Evolutionary conservation across 1,140 invertebrate genomes (phyloP).

Genomic region (Harlomillsia oculata): DNA sequence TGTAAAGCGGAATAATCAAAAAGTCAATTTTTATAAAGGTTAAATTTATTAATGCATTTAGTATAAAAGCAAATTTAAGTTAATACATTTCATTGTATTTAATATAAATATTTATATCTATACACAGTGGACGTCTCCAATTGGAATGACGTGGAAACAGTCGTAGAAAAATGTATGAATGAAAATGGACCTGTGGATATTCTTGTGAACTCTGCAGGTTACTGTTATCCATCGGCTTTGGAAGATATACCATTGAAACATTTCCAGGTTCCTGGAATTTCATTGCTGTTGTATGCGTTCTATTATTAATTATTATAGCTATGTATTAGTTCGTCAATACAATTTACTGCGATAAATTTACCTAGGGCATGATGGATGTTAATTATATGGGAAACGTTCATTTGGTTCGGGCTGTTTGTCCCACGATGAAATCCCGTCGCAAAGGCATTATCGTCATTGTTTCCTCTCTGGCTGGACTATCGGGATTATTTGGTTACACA

Average conservation of each 20-base stretch:
- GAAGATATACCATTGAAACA: constrained; percentile 66
- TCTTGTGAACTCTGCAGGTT: constrained; percentile 85
- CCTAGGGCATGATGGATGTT: constrained; percentile 48
- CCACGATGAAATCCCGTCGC: constrained; percentile 43
- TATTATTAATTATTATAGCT: too few species aligned
- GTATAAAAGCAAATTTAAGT: neutral
- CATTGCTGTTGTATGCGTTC: too few species aligned
- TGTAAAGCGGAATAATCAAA: constrained; percentile 46
- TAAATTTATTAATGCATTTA: constrained; percentile 13
- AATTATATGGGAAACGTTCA: constrained; percentile 50
- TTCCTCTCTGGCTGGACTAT: constrained; percentile 77
- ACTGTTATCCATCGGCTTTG: constrained; percentile 59
- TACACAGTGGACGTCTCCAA: constrained; percentile 58
- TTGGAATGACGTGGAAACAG: constrained; percentile 52
- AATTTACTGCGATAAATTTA: too few species aligned
- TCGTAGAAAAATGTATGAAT: constrained; percentile 52
- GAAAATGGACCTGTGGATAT: constrained; percentile 68
- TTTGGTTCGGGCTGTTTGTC: constrained; percentile 47
- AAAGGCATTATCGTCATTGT: constrained; percentile 72
- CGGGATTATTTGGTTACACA: constrained; percentile 84
- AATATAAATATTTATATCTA: neutral
- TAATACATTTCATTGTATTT: neutral
- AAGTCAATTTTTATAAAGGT: constrained; percentile 55
- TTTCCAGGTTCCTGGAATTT: constrained; percentile 49
- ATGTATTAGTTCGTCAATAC: too few species aligned